These are phyloP conservation scores for Trachymyrmex cornetzi DNA, from an alignment of 1,140 invertebrate species.

Conservation along the genomic window DNA sequence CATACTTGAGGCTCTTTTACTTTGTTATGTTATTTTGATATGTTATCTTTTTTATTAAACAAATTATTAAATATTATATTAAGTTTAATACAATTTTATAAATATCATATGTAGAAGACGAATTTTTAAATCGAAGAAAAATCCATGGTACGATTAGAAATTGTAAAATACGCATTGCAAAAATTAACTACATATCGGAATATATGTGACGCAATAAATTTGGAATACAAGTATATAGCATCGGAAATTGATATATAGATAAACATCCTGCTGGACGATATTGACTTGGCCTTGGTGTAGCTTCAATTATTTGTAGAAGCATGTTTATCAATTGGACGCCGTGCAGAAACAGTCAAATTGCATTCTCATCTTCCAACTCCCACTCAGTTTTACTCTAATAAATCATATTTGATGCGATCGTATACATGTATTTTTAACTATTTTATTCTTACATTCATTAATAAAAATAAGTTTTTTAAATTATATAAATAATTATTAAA, in stretches of 20 bases:
- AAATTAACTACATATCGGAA: not conserved
- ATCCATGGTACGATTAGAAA: not conserved
- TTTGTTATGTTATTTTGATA: too few species aligned
- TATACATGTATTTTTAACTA: not conserved
- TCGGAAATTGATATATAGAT: conserved; percentile 7
- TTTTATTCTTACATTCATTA: not conserved
- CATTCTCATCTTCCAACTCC: not conserved
- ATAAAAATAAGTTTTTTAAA: too few species aligned
- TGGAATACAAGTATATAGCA: not conserved
- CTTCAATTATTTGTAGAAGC: conserved; percentile 15
- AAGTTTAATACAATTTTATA: not conserved
- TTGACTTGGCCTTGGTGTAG: conserved; percentile 17
- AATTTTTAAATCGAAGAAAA: not conserved
- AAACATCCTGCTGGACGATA: conserved; percentile 10
- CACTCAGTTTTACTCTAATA: not conserved
- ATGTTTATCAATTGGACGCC: conserved; percentile 5
- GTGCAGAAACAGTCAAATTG: not conserved
- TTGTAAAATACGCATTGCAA: not conserved
- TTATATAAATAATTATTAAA: not conserved
- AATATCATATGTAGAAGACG: not conserved
- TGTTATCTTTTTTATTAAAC: too few species aligned
- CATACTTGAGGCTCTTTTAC: too few species aligned
- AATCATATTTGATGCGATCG: not conserved
- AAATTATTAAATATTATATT: not conserved
- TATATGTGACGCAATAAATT: not conserved